phyloP scores from a whole-genome alignment of 2,113 vertebrate genomes.

The Sylvietta virens region DNA sequence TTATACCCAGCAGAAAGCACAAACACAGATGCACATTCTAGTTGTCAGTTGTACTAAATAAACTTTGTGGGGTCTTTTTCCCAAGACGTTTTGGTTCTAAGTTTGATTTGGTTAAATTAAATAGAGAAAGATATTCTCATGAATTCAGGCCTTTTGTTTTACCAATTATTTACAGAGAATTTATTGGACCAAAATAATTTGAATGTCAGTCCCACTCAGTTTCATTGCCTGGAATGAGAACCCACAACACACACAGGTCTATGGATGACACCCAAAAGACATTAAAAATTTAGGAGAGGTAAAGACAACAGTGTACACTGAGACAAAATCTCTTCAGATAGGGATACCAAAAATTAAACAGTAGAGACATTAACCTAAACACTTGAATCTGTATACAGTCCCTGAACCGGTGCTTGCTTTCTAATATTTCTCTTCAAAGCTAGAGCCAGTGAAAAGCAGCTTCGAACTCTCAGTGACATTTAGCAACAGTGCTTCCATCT shows the following conservation, averaged over 20 bases:
- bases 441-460: constrained; percentile 1
- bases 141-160: background rate
- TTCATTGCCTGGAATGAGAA: background rate
- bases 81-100: background rate
- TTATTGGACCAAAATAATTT: background rate
- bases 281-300: background rate
- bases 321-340: background rate
- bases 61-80: background rate
- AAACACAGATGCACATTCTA: accelerated
- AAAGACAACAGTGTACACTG: background rate
- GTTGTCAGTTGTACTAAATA: background rate
- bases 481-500: background rate
- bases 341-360: background rate
- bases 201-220: accelerated
- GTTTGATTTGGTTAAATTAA: background rate
- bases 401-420: background rate
- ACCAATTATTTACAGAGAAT: background rate
- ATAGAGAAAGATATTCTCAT: background rate
- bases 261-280: background rate
- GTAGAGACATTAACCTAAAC: background rate
- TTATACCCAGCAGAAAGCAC: background rate
- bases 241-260: accelerated
- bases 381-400: background rate
- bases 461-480: constrained; percentile 26
- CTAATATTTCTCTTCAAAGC: background rate